Evolutionary conservation across 2,797 vertebrate genomes (phyloP).

Genomic region (Hypotaenidia philippensis): DNA sequence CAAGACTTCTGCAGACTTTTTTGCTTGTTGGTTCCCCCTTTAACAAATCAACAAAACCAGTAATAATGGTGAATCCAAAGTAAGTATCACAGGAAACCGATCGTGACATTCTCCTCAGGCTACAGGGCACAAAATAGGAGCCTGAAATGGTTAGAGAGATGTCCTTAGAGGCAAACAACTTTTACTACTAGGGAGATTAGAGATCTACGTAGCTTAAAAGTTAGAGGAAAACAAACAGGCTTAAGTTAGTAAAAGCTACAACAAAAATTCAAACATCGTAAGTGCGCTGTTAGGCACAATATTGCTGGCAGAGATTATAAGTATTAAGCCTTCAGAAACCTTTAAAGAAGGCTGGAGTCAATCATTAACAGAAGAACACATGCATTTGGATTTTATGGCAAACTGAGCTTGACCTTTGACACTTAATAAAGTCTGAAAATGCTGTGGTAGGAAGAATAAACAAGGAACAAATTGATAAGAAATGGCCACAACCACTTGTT

Average conservation of each 20-base stretch:
- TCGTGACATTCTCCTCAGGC: not conserved
- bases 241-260: not conserved
- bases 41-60: not conserved
- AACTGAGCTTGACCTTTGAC: slow-evolving; percentile 75
- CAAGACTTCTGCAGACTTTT: not conserved
- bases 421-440: slow-evolving; percentile 73
- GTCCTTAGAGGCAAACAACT: not conserved
- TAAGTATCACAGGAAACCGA: not conserved
- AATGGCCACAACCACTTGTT: slow-evolving; percentile 60
- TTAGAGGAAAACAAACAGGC: not conserved
- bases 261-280: not conserved
- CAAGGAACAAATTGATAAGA: slow-evolving; percentile 63
- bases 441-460: slow-evolving; percentile 71
- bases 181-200: not conserved
- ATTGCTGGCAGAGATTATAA: not conserved
- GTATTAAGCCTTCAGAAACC: slow-evolving; percentile 19
- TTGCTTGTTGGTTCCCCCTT: not conserved
- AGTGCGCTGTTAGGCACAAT: not conserved
- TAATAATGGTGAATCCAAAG: not conserved
- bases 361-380: slow-evolving; percentile 73
- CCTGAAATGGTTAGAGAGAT: not conserved
- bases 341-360: slow-evolving; percentile 58
- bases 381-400: slow-evolving; percentile 56
- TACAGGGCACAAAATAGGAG: not conserved
- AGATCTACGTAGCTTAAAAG: not conserved